Base-by-base conservation (phyloP, 92 coral and sea anemone genomes). In the Siderastrea radians region DNA sequence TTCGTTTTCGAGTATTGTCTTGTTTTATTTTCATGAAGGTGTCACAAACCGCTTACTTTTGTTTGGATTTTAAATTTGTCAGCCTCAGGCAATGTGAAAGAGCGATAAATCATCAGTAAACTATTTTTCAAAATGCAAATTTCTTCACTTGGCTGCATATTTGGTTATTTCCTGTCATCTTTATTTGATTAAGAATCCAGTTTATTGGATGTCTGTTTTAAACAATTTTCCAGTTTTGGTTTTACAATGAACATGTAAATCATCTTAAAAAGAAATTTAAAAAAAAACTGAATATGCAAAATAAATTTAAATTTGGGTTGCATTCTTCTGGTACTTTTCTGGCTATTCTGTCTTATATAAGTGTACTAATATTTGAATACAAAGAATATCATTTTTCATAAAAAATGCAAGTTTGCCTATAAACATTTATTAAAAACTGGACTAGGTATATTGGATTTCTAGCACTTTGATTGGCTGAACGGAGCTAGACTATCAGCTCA, bases 41-140 rank as follows among this genome's bases (percentile, higher is more conserved):
- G 9, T 45, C 44, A 43, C 43, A 62, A 47, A 49, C n/a, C 9
- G 48, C 26, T n/a, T 17, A 38, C 54, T 15, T 60, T 81, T 57
- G 52, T 79, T 65, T 51, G 66, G 52, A 62, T 57, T 69, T 82
- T 80, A 17, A 80, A 67, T 66, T 51, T 67, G 8, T 70, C 14
- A 6, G 63, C 85, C 85, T 81, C 47, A 1, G 85, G 85, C 85
- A 3, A 81, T 51, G 1, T 50, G 85, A 43, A 44, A 68, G 45
- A 7, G 46, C 66, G n/a, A 15, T 52, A 54, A 68, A 68, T 62
- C 72, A 10, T n/a, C n/a, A n/a, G n/a, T 55, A 53, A 51, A 45
- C 1, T 13, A 15, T 46, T 77, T 19, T 57, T 76, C 15, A 64
- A 80, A 51, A 67, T 80, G 75, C 75, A 68, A 67, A 80, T 67